These are phyloP conservation scores for Pammene fasciana DNA, from an alignment of 2,888 invertebrate genomes.

Conservation along the genomic window DNA sequence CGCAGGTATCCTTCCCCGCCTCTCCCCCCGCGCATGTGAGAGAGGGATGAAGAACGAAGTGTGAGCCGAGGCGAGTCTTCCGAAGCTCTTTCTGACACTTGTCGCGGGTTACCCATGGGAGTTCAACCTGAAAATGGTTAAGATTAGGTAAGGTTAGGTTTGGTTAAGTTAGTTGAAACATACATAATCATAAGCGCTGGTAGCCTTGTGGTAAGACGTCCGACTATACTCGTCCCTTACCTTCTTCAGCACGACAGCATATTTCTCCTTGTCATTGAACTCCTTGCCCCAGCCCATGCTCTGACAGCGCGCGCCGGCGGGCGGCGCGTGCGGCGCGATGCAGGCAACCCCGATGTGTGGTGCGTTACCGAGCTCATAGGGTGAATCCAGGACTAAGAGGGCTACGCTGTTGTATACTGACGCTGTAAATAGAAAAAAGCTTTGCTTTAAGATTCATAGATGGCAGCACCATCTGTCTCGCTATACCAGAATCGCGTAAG, in stretches of 20 bases:
- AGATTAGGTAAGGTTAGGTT: no score
- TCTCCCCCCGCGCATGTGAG: conserved; percentile 85
- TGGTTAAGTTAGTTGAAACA: no score
- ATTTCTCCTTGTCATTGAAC: conserved; percentile 43
- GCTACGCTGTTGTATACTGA: conserved; percentile 86
- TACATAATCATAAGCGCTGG: no score
- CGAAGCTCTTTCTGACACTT: conserved; percentile 71
- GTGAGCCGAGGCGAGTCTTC: conserved; percentile 79
- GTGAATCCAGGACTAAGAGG: conserved; percentile 81
- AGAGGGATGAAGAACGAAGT: conserved; percentile 84
- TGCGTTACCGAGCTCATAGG: conserved; percentile 67
- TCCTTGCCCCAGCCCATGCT: conserved; percentile 47
- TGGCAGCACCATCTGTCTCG: no score
- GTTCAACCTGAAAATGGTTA: conserved; percentile 70
- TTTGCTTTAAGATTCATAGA: no score
- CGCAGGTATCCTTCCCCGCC: conserved; percentile 26
- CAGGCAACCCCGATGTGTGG: conserved; percentile 51
- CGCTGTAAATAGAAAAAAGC: conserved; percentile 53
- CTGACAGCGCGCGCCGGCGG: conserved; percentile 41
- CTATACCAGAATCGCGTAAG: no score
- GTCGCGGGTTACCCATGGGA: conserved; percentile 82
- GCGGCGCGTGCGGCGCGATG: conserved; percentile 37
- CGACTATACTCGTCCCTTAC: conserved; percentile 28
- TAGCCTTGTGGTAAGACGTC: no score
- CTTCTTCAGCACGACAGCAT: conserved; percentile 46